Conservation (phyloP, 2,888 invertebrate species). For the Callyntrura sp. region DNA sequence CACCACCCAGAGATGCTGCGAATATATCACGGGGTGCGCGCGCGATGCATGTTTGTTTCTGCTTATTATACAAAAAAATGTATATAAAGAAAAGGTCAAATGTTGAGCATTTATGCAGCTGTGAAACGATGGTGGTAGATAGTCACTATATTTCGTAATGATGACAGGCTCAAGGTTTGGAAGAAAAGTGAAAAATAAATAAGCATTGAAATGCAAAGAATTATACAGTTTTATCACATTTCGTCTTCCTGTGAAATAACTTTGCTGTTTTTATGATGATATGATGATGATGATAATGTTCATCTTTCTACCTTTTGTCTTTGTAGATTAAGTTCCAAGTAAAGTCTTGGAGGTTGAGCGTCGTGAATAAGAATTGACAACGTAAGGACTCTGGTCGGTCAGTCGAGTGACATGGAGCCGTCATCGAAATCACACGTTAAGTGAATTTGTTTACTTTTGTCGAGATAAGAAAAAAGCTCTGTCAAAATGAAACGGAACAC, state of each 20-base stretch:
- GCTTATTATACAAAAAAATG: neutral
- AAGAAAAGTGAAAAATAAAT: constrained; percentile 14
- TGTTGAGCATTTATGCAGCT: neutral
- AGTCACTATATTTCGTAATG: constrained; percentile 62
- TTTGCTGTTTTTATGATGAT: neutral
- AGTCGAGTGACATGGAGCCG: constrained; percentile 43
- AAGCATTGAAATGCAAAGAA: neutral
- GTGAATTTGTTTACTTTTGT: neutral
- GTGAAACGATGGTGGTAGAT: constrained; percentile 55
- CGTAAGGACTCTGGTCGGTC: neutral
- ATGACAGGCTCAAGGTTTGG: constrained; percentile 60
- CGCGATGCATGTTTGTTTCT: neutral
- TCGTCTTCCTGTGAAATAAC: neutral
- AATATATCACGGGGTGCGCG: no score
- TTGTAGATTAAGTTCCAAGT: no score
- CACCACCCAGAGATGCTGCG: no score
- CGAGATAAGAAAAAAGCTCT: no score
- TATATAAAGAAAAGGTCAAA: constrained; percentile 18
- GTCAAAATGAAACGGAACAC: neutral
- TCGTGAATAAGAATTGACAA: constrained; percentile 41
- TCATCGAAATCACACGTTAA: constrained; percentile 10
- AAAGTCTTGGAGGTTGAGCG: neutral
- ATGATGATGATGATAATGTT: neutral
- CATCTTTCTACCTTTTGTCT: no score
- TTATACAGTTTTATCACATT: neutral